Conservation (phyloP, 2,888 invertebrate species). For the Pristionchus japonicus region DNA sequence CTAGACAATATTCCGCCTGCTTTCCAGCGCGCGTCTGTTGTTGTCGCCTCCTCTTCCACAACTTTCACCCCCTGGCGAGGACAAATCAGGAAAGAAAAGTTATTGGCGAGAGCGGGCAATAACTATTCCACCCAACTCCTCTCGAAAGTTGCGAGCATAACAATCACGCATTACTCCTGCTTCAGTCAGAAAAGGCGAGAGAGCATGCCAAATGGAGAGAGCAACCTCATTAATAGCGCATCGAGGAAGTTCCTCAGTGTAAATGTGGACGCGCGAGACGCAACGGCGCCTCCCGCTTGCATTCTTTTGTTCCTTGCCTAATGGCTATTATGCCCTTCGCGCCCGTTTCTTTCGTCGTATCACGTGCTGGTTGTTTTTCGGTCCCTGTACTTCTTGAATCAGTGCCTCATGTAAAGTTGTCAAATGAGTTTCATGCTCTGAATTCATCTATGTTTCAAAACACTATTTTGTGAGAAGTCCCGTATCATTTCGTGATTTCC, state of each 20-base stretch:
- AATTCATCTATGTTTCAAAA: neutral
- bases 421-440: no score
- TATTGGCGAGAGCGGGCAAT: neutral
- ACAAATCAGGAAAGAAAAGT: neutral
- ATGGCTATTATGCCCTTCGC: neutral
- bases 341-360: neutral
- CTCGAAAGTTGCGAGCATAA: neutral
- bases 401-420: no score
- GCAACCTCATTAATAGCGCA: no score
- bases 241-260: neutral
- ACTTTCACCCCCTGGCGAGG: neutral
- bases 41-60: no score
- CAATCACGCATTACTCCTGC: no score
- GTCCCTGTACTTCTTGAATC: neutral
- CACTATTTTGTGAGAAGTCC: neutral
- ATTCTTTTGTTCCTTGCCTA: neutral
- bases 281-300: neutral
- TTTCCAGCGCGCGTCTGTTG: no score
- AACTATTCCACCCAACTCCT: neutral
- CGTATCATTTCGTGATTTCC: neutral
- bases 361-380: neutral
- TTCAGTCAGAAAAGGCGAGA: no score
- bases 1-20: no score
- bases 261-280: neutral
- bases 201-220: no score